Percentiles rank a stretch among this genome's conserved stretches.
These are phyloP conservation scores for Periplaneta americana DNA, from an alignment of 1,140 invertebrate genomes.

Conservation along the genomic window DNA sequence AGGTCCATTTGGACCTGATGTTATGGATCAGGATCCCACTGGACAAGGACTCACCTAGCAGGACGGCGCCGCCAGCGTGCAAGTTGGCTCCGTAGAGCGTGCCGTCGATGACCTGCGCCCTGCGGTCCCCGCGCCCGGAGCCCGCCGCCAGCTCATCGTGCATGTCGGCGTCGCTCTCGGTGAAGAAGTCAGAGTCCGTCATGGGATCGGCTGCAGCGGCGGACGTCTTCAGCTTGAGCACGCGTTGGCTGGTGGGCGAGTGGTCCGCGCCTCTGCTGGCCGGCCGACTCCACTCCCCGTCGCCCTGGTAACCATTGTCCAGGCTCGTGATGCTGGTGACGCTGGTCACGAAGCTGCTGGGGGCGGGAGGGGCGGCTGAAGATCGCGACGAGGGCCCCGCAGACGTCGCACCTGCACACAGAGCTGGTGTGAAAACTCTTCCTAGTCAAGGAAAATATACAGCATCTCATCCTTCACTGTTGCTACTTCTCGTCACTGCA, in stretches of 20 bases:
- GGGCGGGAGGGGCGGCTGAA: constrained; percentile 50
- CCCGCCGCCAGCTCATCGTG: constrained; percentile 59
- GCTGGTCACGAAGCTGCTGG: constrained; percentile 70
- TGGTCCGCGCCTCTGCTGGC: constrained; percentile 67
- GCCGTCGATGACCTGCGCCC: constrained; percentile 75
- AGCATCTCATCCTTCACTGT: no score
- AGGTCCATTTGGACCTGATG: no score
- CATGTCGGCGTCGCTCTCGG: constrained; percentile 77
- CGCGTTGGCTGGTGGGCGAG: background rate
- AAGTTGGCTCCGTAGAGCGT: constrained; percentile 60
- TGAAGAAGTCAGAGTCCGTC: constrained; percentile 86
- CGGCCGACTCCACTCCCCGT: constrained; percentile 75
- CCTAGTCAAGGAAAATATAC: no score
- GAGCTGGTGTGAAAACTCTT: no score
- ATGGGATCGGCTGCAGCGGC: constrained; percentile 58
- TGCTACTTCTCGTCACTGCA: no score
- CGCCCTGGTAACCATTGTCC: constrained; percentile 80
- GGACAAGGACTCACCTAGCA: background rate
- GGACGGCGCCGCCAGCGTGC: constrained; percentile 33
- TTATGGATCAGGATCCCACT: no score
- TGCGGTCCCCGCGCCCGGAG: constrained; percentile 55
- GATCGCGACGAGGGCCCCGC: background rate
- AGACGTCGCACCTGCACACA: constrained; percentile 1
- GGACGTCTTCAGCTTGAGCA: constrained; percentile 36
- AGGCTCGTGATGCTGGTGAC: constrained; percentile 80